Base-by-base conservation (phyloP, 64 coral and sea anemone species). In the Montipora efflorescens region DNA sequence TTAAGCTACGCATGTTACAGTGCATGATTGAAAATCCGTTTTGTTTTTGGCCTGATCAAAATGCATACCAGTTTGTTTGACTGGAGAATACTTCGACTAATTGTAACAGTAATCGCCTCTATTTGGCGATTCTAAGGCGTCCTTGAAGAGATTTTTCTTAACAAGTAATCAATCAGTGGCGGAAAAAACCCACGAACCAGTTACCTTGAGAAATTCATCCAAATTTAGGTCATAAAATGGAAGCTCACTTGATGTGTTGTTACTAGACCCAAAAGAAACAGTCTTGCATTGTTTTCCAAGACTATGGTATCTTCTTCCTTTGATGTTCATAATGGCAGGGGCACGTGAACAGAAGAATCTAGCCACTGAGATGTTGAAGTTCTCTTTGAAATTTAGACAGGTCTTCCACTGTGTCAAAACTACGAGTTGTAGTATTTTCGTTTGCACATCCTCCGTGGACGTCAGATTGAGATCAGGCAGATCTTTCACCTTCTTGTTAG, bases 161-260 rank as follows among this genome's bases (percentile, higher is more conserved):
- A 81, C 2, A 20, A 52, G 36, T 19, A 80, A 36, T 8, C 36
- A 9, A 71, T 80, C 55, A 20, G 59, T 22, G 36, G 76, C 66
- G n/a, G 4, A 52, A 70, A 68, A 51, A 80, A 80, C 23, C 88
- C 88, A 90, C 4, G 16, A 59, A 19, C 76, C 77, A 48, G 88
- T 11, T 2, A 55, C 77, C 47, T 68, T 80, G 0, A 90, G 44
- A 50, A 90, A 90, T 45, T 80, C 44, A n/a, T 48, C 68, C 8
- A n/a, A 50, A 20, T 45, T 75, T 68, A 90, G 47, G 47, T 78
- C 19, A 15, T 67, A 50, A 79, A 78, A 78, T 78, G 76, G 76
- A 5, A 78, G 76, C 44, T 78, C 43, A 78, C 68, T 71, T 15
- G 2, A 71, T 9, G 10, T 71, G 68, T 71, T 71, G 20, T 71